Base-by-base conservation (phyloP, 2,888 invertebrate species). In the Cheilosia vernalis region DNA sequence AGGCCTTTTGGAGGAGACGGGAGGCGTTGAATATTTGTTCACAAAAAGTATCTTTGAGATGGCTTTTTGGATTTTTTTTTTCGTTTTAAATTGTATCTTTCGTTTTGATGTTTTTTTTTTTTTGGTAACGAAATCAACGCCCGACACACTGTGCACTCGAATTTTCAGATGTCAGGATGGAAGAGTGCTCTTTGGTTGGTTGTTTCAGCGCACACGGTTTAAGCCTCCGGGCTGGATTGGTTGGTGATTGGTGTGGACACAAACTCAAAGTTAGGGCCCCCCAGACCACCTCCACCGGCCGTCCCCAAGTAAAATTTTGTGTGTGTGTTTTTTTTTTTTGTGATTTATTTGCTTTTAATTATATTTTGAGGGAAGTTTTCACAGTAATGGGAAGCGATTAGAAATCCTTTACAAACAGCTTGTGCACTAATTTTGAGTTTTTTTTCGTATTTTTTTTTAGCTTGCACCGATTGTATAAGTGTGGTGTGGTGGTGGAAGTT, bases 201-300 rank as follows among this genome's bases (percentile, higher is more conserved):
- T 51, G 69, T 53, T 67, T 55, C 27, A 51, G 21, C 40, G 24
- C 19, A 21, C 10, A 21, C 9, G 19, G 76, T 78, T 73, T 42
- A 49, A 87, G 70, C 56, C 85, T 77, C 56, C 81, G 37, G 60
- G 73, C 64, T 64, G 82, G 61, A 74, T 83, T 73, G 78, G 63
- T 78, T 51, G 69, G 81, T 73, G 82, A 47, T 61, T 58, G 55
- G 63, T 80, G 86, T 61, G 70, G 78, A 67, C 70, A 74, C 73
- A 78, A 79, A 77, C 56, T 73, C 51, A 73, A 70, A 61, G 73
- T 66, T 67, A 76, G 84, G 81, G 89, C 91, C 91, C 89, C 90
- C 90, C 91, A 90, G 89, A 91, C 89, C 91, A 91, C 91, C 92
- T 92, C 92, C 91, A 91, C 89, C 89, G 92, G 92, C 92, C 92